phyloP scores from a whole-genome alignment of 2,888 invertebrate species.

The Taphrorychus bicolor region DNA sequence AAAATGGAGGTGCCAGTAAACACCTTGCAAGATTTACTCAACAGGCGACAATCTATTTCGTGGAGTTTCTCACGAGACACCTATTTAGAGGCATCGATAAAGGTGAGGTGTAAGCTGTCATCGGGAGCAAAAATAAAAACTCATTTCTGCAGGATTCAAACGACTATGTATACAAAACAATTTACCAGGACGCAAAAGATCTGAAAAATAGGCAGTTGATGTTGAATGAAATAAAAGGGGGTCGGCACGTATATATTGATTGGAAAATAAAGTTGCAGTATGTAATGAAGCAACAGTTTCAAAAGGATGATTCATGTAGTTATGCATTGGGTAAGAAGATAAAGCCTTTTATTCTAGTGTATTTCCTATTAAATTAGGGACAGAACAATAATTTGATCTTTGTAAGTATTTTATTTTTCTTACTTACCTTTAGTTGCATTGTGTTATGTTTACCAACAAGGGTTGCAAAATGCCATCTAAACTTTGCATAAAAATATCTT shows the following conservation, averaged over 20 bases:
- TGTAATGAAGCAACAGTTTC: slow-evolving; percentile 73
- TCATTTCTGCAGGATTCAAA: slow-evolving; percentile 62
- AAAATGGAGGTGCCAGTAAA: slow-evolving; percentile 78
- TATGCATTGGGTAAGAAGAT: slow-evolving; percentile 70
- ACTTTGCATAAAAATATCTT: too few relatives aligned
- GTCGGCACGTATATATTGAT: slow-evolving; percentile 79
- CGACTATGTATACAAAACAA: slow-evolving; percentile 65
- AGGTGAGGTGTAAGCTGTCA: slow-evolving; percentile 54
- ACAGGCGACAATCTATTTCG: slow-evolving; percentile 65
- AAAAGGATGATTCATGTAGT: slow-evolving; percentile 73
- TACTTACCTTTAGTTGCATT: too few relatives aligned
- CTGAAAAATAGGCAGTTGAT: slow-evolving; percentile 48
- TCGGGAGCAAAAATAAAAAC: neutral
- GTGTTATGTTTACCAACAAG: too few relatives aligned
- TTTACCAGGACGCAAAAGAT: slow-evolving; percentile 62
- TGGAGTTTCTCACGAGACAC: slow-evolving; percentile 82
- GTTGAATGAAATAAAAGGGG: slow-evolving; percentile 68
- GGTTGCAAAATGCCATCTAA: too few relatives aligned
- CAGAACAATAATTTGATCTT: too few relatives aligned
- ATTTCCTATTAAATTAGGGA: too few relatives aligned
- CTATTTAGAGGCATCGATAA: slow-evolving; percentile 72
- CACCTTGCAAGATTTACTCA: slow-evolving; percentile 70
- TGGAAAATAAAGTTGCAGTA: slow-evolving; percentile 81
- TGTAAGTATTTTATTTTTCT: too few relatives aligned
- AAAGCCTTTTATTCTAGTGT: neutral